phyloP scores from a whole-genome alignment of 2,797 vertebrate genomes.

The Sebastiscus albofasciatus region DNA sequence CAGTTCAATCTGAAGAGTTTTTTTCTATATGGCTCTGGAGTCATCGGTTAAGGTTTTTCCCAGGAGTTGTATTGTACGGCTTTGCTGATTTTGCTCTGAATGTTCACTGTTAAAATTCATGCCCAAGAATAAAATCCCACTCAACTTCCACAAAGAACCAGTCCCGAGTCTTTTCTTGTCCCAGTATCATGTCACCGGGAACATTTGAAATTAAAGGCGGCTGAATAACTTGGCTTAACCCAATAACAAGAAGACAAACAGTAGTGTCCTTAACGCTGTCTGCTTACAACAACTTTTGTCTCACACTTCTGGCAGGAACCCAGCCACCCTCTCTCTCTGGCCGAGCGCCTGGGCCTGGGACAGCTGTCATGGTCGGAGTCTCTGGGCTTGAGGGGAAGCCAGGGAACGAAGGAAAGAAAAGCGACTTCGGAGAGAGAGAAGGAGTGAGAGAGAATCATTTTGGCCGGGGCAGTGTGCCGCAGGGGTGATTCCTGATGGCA shows the following conservation, averaged over 20 bases:
- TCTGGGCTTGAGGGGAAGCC: slow-evolving; percentile 67
- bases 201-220: background rate
- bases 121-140: slow-evolving; percentile 24
- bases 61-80: slow-evolving; percentile 47
- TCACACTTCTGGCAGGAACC: slow-evolving; percentile 67
- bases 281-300: slow-evolving; percentile 69
- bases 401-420: slow-evolving; percentile 61
- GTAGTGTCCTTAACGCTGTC: slow-evolving; percentile 51
- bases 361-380: slow-evolving; percentile 76
- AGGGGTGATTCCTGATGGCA: slow-evolving; percentile 76
- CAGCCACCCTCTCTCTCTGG: slow-evolving; percentile 70
- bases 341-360: slow-evolving; percentile 70
- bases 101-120: slow-evolving; percentile 36
- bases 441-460: slow-evolving; percentile 56
- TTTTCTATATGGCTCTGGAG: slow-evolving; percentile 66
- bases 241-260: slow-evolving; percentile 41
- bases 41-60: slow-evolving; percentile 53
- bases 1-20: slow-evolving; percentile 70
- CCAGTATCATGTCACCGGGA: background rate
- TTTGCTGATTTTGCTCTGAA: slow-evolving; percentile 16
- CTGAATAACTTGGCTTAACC: slow-evolving; percentile 22
- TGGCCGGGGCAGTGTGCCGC: slow-evolving; percentile 65
- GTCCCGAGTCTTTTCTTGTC: background rate
- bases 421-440: slow-evolving; percentile 44
- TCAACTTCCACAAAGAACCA: slow-evolving; percentile 7